These are phyloP conservation scores for Iguana delicatissima DNA, from an alignment of 2,797 vertebrate genomes.

Conservation along the genomic window DNA sequence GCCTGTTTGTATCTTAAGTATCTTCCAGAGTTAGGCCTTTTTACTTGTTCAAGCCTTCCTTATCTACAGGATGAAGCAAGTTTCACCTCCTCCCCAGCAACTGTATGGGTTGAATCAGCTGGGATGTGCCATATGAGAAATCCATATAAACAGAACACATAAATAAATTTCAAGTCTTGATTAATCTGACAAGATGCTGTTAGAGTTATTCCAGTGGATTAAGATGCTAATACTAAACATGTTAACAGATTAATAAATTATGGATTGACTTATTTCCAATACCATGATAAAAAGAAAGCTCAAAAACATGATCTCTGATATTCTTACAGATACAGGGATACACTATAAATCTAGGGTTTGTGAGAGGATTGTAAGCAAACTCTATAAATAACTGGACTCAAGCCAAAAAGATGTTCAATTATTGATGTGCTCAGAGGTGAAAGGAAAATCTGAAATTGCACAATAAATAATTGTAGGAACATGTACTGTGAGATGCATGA, in stretches of 20 bases:
- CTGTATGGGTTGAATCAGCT: neutral
- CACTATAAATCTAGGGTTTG: neutral
- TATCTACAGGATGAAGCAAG: neutral
- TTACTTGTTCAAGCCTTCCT: neutral
- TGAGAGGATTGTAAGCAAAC: constrained; percentile 30
- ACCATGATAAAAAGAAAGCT: neutral
- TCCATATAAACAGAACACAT: neutral
- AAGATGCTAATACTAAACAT: constrained; percentile 23
- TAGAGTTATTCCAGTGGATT: constrained; percentile 18
- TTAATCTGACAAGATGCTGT: neutral
- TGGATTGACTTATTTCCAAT: constrained; percentile 24
- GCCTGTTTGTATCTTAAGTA: neutral
- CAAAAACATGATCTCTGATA: constrained; percentile 20
- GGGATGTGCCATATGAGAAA: neutral
- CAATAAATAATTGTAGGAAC: too few relatives aligned
- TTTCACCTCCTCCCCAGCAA: too few relatives aligned
- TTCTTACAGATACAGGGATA: neutral
- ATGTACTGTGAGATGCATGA: too few relatives aligned
- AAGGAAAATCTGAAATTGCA: too few relatives aligned
- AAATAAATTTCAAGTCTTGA: neutral
- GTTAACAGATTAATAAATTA: neutral
- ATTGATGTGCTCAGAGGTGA: too few relatives aligned
- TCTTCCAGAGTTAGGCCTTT: neutral
- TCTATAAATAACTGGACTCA: too few relatives aligned
- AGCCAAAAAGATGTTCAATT: too few relatives aligned